Evolutionary conservation across 2,113 vertebrate genomes (phyloP).

Genomic region (Neotoma lepida): DNA sequence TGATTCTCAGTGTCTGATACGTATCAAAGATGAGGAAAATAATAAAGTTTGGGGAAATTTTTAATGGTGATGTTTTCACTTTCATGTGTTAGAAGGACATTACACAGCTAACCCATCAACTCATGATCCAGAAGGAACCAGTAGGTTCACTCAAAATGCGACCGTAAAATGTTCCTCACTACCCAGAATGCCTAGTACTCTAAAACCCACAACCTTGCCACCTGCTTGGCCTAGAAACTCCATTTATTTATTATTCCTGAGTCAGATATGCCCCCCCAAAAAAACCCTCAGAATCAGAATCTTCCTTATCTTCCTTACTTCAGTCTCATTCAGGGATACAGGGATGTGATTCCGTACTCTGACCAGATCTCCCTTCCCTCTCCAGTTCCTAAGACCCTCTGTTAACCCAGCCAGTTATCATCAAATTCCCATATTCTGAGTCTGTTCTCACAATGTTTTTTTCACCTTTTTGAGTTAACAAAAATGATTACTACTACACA

Average conservation of each 20-base stretch:
- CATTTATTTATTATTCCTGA: background rate
- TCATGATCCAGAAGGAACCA: background rate
- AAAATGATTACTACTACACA: background rate
- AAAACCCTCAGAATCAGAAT: background rate
- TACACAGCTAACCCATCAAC: background rate
- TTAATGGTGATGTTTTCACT: background rate
- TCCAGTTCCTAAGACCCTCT: background rate
- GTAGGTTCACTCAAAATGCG: background rate
- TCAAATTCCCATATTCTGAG: background rate
- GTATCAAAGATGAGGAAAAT: background rate
- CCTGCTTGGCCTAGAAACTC: background rate
- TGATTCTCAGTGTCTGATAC: background rate
- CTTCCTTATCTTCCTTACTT: background rate
- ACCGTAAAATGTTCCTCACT: background rate
- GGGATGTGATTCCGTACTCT: background rate
- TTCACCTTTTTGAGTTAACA: background rate
- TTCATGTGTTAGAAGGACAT: background rate
- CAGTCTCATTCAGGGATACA: background rate
- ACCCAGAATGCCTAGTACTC: background rate
- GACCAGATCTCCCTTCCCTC: background rate
- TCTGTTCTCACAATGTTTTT: background rate
- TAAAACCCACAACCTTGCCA: background rate
- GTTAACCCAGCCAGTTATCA: background rate
- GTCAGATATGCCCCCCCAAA: background rate
- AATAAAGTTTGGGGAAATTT: background rate